Percentiles rank a stretch among this genome's conserved stretches.
Evolutionary conservation across 2,888 invertebrate genomes (phyloP).

Genomic region (Cantharis nigra): DNA sequence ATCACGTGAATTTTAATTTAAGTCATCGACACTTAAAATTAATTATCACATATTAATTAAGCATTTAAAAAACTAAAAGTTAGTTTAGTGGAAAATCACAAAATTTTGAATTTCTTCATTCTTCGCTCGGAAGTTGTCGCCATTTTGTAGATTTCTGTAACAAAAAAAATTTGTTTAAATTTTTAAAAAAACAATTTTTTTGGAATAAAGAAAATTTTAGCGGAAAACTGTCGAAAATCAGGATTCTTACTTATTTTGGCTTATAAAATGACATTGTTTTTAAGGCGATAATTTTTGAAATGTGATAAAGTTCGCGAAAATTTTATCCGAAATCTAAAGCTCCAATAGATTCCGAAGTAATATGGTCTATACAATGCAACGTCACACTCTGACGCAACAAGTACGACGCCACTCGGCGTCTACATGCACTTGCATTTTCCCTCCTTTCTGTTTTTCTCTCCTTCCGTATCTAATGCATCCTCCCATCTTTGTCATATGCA

Average conservation of each 20-base stretch:
- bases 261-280: conserved; percentile 5
- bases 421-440: conserved; percentile 58
- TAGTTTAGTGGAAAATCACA: conserved; percentile 3
- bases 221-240: neutral
- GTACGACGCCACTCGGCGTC: conserved; percentile 58
- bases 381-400: conserved; percentile 58
- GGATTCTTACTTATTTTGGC: conserved; percentile 8
- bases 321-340: conserved; percentile 28
- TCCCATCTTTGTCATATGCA: conserved; percentile 39
- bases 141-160: conserved; percentile 27
- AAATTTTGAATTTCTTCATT: conserved; percentile 19
- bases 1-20: conserved; percentile 23
- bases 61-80: conserved; percentile 2
- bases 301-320: conserved; percentile 15
- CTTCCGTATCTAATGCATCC: conserved; percentile 40
- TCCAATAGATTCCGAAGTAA: conserved; percentile 28
- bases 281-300: neutral
- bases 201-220: neutral
- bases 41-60: conserved; percentile 28
- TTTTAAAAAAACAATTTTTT: neutral
- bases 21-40: conserved; percentile 25
- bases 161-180: conserved; percentile 12
- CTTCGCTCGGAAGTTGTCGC: conserved; percentile 9
- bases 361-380: conserved; percentile 41
- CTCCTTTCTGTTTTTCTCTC: conserved; percentile 45